A percentile compares a stretch with the other conserved stretches of the same genome.
Conservation (phyloP, 2,888 invertebrate genomes). For the Caenorhabditis sp. region DNA sequence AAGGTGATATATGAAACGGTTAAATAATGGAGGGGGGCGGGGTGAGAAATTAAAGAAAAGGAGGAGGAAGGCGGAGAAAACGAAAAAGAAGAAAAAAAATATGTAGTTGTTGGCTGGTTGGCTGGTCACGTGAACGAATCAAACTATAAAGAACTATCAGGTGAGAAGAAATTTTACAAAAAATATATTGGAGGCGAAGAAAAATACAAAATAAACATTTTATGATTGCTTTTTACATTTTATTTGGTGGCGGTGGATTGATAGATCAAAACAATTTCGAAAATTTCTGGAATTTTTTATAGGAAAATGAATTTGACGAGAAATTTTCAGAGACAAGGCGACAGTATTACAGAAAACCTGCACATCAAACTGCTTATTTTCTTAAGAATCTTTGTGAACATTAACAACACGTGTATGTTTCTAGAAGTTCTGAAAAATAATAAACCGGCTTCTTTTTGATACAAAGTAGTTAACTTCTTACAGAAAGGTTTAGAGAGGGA, state of each 20-base stretch:
- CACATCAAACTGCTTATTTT: too few species aligned
- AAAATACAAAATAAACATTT: neutral
- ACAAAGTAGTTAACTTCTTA: too few species aligned
- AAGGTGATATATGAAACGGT: too few species aligned
- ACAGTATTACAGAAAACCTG: too few species aligned
- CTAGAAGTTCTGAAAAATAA: too few species aligned
- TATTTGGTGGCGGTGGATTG: neutral
- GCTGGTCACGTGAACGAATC: constrained; percentile 16
- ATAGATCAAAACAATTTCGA: neutral
- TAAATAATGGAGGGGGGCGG: constrained; percentile 17
- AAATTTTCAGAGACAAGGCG: neutral
- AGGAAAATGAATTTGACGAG: neutral
- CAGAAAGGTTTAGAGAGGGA: too few species aligned
- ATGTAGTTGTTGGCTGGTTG: constrained; percentile 3
- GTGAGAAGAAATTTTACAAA: neutral
- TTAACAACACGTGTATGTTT: too few species aligned
- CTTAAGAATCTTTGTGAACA: too few species aligned
- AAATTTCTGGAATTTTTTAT: neutral
- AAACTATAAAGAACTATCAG: neutral
- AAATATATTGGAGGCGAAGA: neutral
- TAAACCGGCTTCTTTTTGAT: too few species aligned
- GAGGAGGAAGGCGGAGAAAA: constrained; percentile 10
- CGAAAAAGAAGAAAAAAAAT: constrained; percentile 1
- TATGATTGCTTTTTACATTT: neutral
- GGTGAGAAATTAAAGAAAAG: constrained; percentile 5